phyloP scores from a whole-genome alignment of 2,888 invertebrate species.

The Athripsodes cinereus region DNA sequence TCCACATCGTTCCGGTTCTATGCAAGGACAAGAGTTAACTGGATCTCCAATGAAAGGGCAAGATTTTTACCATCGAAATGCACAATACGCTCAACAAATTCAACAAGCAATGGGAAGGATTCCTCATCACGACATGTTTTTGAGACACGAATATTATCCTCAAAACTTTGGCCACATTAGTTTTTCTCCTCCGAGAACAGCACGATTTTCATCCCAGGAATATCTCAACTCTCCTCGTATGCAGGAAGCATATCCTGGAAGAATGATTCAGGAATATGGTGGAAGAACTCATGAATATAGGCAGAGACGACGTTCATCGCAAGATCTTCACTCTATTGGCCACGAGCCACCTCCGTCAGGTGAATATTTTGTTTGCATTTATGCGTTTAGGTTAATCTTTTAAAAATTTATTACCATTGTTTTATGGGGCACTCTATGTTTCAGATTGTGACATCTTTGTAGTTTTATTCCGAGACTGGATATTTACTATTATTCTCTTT shows the following conservation, averaged over 20 bases:
- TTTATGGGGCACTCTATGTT: no score
- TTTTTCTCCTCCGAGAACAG: slow-evolving; percentile 41
- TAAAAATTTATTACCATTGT: no score
- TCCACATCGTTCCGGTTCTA: slow-evolving; percentile 44
- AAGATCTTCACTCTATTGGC: slow-evolving; percentile 45
- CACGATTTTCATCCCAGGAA: slow-evolving; percentile 48
- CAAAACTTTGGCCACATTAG: slow-evolving; percentile 44
- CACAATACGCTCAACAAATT: slow-evolving; percentile 39
- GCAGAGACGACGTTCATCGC: slow-evolving; percentile 46
- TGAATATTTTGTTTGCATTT: slow-evolving; percentile 25
- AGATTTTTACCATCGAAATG: slow-evolving; percentile 40
- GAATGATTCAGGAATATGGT: slow-evolving; percentile 43
- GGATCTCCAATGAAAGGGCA: slow-evolving; percentile 41
- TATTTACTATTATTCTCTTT: no score
- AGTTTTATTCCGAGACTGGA: no score
- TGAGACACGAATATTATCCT: slow-evolving; percentile 42
- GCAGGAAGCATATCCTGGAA: slow-evolving; percentile 24
- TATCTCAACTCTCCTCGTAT: slow-evolving; percentile 36
- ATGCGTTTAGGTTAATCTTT: no score
- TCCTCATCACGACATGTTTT: slow-evolving; percentile 44
- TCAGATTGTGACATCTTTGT: no score
- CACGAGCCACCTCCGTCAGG: slow-evolving; percentile 44
- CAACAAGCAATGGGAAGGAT: slow-evolving; percentile 37
- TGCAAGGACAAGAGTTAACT: slow-evolving; percentile 47
- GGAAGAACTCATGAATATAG: slow-evolving; percentile 44